A percentile compares a stretch with the other conserved stretches of the same genome.
phyloP scores from a whole-genome alignment of 2,113 vertebrate genomes.

The Desmodus rotundus region DNA sequence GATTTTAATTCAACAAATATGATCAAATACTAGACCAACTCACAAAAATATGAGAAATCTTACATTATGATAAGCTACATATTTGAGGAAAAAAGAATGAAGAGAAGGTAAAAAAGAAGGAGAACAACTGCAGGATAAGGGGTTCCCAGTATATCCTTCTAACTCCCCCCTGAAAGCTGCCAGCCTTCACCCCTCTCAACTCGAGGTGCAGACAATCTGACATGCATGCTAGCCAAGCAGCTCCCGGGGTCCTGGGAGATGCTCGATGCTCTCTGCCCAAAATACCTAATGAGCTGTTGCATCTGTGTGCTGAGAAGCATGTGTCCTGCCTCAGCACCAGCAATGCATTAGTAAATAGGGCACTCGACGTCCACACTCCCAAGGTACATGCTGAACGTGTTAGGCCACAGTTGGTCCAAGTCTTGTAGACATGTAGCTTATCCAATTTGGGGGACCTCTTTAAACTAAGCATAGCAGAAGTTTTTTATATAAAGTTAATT shows the following conservation, averaged over 20 bases:
- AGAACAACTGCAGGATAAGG: background rate
- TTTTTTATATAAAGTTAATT: background rate
- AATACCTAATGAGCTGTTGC: background rate
- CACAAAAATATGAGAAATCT: background rate
- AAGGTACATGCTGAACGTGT: background rate
- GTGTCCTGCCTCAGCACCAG: background rate
- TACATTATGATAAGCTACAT: background rate
- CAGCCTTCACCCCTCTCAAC: fast-evolving
- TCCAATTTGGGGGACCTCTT: background rate
- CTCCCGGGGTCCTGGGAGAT: background rate
- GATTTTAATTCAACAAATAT: background rate
- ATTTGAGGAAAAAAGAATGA: background rate
- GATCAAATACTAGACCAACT: background rate
- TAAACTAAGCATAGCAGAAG: background rate
- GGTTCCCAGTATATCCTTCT: background rate
- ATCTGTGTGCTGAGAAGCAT: background rate
- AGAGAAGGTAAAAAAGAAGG: background rate
- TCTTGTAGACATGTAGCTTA: background rate
- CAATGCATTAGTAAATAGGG: background rate
- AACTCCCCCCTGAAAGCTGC: background rate
- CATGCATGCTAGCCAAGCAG: fast-evolving
- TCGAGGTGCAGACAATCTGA: background rate
- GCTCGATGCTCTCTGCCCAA: background rate
- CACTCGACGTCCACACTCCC: background rate
- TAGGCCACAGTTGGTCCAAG: background rate